Evolutionary conservation across 2,113 vertebrate genomes (phyloP).

Genomic region (Tympanuchus pallidicinctus): DNA sequence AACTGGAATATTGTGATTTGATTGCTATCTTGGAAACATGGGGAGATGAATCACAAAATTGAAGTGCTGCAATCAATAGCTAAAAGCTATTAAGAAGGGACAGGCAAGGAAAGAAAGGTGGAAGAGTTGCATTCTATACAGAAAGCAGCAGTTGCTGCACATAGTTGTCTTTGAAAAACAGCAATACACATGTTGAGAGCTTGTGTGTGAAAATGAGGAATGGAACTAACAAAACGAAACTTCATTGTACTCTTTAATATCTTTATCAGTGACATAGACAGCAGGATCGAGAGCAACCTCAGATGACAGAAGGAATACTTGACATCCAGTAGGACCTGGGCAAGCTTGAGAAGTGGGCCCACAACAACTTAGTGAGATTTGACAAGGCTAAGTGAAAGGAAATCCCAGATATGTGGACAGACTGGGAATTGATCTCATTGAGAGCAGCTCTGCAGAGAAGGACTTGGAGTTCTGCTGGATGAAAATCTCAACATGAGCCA

Average conservation of each 20-base stretch:
- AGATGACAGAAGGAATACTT: no score
- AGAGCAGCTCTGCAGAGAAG: no score
- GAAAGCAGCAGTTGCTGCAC: background rate
- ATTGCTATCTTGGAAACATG: background rate
- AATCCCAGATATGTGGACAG: no score
- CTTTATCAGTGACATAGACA: no score
- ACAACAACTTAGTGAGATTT: no score
- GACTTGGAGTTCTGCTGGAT: no score
- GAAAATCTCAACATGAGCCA: no score
- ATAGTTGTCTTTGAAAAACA: background rate
- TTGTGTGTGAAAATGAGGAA: background rate
- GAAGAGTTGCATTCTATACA: background rate
- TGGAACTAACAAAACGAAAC: background rate
- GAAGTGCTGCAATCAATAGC: background rate
- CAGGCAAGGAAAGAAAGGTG: background rate
- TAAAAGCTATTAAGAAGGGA: background rate
- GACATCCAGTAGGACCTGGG: no score
- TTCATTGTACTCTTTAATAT: background rate
- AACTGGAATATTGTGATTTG: background rate
- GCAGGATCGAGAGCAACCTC: no score
- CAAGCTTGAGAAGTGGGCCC: no score
- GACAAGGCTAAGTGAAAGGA: no score
- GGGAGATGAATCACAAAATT: background rate
- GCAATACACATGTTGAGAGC: background rate
- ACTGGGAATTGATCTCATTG: no score